These are phyloP conservation scores for Drosophila lini DNA, from an alignment of 1,140 invertebrate species.

Conservation along the genomic window DNA sequence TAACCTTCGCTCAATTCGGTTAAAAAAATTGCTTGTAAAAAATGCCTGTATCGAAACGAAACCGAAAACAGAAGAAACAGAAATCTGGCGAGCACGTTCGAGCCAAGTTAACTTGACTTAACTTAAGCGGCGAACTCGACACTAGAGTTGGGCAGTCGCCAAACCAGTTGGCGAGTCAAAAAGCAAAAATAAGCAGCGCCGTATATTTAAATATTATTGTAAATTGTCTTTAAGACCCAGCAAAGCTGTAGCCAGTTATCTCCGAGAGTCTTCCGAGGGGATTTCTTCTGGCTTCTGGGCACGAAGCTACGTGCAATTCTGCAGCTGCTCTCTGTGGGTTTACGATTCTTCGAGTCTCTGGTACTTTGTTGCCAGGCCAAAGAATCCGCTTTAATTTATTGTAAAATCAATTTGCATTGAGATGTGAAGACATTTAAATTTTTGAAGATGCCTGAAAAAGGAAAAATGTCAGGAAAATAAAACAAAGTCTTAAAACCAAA, in stretches of 20 bases:
- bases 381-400: conserved; percentile 34
- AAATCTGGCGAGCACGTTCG: conserved; percentile 37
- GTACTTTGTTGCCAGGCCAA: conserved; percentile 20
- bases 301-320: conserved; percentile 24
- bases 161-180: conserved; percentile 49
- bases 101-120: conserved; percentile 16
- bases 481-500: not conserved
- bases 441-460: conserved; percentile 48
- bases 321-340: conserved; percentile 16
- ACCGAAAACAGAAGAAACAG: conserved; percentile 30
- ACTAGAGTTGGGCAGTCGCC: conserved; percentile 38
- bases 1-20: conserved; percentile 39
- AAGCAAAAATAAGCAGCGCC: conserved; percentile 6
- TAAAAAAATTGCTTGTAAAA: conserved; percentile 16
- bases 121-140: conserved; percentile 11
- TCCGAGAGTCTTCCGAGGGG: conserved; percentile 12
- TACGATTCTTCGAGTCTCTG: not conserved
- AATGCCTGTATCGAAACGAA: conserved; percentile 29
- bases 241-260: conserved; percentile 22
- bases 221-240: conserved; percentile 46
- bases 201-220: conserved; percentile 61
- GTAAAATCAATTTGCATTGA: conserved; percentile 50
- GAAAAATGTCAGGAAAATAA: conserved; percentile 49
- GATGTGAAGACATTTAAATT: conserved; percentile 34
- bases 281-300: conserved; percentile 20